These are phyloP conservation scores for Columba livia DNA, from an alignment of 2,113 vertebrate genomes.

Conservation along the genomic window DNA sequence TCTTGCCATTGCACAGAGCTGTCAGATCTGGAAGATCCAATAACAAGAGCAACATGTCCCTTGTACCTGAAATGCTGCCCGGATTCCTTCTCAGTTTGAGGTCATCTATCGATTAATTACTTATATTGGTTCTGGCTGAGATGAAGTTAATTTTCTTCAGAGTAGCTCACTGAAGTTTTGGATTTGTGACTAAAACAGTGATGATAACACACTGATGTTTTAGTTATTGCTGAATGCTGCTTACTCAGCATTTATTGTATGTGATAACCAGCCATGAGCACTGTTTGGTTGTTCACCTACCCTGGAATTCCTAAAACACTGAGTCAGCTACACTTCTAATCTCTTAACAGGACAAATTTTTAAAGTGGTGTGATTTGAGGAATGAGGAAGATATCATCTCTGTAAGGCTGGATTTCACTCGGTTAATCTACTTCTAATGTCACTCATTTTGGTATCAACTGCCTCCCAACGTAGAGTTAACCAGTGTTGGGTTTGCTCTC, in stretches of 20 bases:
- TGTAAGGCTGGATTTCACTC: not conserved
- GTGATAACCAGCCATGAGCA: not conserved
- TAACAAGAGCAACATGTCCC: not conserved
- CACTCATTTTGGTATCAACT: not conserved
- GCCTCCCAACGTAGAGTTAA: not conserved
- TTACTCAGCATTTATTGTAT: not conserved
- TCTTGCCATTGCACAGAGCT: not conserved
- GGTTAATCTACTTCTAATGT: not conserved
- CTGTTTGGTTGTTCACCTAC: not conserved
- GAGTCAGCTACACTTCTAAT: not conserved
- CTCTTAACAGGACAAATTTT: not conserved
- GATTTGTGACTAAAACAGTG: not conserved
- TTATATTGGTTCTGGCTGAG: not conserved
- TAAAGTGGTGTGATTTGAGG: not conserved
- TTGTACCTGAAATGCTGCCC: not conserved
- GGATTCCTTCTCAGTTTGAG: not conserved
- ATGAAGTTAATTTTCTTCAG: not conserved
- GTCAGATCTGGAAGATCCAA: not conserved
- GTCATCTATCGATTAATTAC: not conserved
- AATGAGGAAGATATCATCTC: not conserved
- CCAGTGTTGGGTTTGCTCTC: not conserved
- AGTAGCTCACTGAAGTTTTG: not conserved
- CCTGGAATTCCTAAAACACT: not conserved
- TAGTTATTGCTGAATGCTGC: not conserved
- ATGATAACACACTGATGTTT: not conserved